A percentile compares a stretch with the other conserved stretches of the same genome.
These are phyloP conservation scores for Aquatica leii DNA, from an alignment of 2,888 invertebrate genomes.

Conservation along the genomic window DNA sequence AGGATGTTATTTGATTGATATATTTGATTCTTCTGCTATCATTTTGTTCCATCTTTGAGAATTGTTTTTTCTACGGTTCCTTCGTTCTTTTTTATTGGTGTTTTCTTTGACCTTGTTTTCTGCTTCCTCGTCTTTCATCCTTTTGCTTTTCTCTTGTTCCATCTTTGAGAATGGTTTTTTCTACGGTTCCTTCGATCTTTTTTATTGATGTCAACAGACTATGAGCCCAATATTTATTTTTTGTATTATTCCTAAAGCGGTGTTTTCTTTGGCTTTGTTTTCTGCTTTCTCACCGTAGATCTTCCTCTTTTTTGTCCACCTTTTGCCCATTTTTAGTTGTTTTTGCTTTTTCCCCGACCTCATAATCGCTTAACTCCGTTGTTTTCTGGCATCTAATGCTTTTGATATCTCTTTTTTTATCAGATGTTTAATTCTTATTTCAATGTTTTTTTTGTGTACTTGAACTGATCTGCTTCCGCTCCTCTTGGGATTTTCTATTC, in stretches of 20 bases:
- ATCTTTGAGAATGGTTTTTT: no score
- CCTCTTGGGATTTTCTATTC: background rate
- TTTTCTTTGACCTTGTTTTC: background rate
- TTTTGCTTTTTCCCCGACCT: background rate
- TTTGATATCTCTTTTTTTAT: background rate
- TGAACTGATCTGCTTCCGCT: background rate
- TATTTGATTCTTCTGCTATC: background rate
- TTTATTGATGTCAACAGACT: background rate
- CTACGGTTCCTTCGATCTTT: background rate
- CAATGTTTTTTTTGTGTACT: background rate
- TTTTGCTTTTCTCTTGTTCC: background rate
- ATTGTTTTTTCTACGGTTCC: background rate
- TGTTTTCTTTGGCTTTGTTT: background rate
- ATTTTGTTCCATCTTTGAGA: background rate
- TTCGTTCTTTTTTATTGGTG: no score
- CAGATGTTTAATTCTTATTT: background rate
- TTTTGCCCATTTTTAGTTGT: background rate
- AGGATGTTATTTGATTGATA: background rate
- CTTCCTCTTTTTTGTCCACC: background rate
- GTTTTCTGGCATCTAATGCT: background rate
- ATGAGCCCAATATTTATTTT: background rate
- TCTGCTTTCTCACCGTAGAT: background rate
- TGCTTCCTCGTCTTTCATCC: background rate
- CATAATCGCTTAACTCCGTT: background rate
- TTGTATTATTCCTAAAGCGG: background rate